Evolutionary conservation across 2,797 vertebrate species (phyloP), one percentile per base, ranked within the genome.

Genomic region (Gobio occitaniae): DNA sequence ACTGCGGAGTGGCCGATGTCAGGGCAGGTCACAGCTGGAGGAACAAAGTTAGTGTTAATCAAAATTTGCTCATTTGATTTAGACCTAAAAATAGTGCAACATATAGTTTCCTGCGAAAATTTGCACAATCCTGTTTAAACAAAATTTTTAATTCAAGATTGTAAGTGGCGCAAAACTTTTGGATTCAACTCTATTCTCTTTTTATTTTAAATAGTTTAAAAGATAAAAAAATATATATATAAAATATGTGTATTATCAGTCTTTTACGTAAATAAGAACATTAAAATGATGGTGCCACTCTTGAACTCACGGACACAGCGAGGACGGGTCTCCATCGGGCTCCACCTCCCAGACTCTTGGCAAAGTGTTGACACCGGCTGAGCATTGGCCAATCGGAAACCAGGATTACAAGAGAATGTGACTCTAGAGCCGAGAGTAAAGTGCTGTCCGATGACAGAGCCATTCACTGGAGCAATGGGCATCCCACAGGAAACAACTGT

Each of bases 401-500:
- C 98, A 1, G 96, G 94, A 79, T 95, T 96, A 90, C 98, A 99
- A 61, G 95, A 95, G 92, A 98, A 99, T 50, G 96, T 71, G 0
- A 97, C 97, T 82, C 92, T 96, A 29, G 96, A 96, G 1, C 97
- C 96, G 50, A 99, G 93, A 0, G 97, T 98, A 91, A 98, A 99
- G 91, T 98, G 98, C 91, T 97, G 97, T 44, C 97, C 97, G 21
- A 95, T 95, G 9, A 98, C 96, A 1, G 97, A 94, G 0, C 98
- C 98, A 0, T 98, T 98, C 85, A 95, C 94, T 0, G 98, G 98
- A 63, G 97, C 95, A 48, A 94, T 89, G 15, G 98, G 98, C 87
- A 98, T 96, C 7, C 98, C 98, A 54, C 98, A 99, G 87, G 97
- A 98, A 74, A 98, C 95, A 89, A 98, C 98, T 99, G 88, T 75